phyloP scores from a whole-genome alignment of 2,113 vertebrate species.

The Corydoras sp. region DNA sequence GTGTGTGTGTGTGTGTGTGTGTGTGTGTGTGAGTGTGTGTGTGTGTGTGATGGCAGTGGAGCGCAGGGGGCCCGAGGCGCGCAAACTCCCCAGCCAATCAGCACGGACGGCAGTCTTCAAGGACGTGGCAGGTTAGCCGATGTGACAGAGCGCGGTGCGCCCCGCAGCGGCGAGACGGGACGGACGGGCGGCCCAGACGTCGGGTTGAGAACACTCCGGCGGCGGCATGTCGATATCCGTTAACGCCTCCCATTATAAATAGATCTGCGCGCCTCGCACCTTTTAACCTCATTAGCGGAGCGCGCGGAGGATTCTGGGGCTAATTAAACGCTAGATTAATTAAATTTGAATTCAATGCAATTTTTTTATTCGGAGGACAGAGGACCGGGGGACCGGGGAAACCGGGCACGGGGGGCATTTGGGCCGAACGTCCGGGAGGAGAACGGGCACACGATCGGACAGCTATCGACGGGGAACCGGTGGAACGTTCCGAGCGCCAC shows the following conservation, averaged over 20 bases:
- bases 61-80: slow-evolving; percentile 39
- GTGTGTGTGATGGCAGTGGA: slow-evolving; percentile 20
- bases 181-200: slow-evolving; percentile 47
- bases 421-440: background rate
- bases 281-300: slow-evolving; percentile 23
- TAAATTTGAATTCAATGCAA: background rate
- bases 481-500: background rate
- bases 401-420: background rate
- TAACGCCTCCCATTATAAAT: slow-evolving; percentile 37
- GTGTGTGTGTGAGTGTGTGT: too few relatives aligned
- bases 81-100: slow-evolving; percentile 49
- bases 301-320: background rate
- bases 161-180: slow-evolving; percentile 46
- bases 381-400: too few relatives aligned
- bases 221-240: slow-evolving; percentile 28
- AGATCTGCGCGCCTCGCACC: slow-evolving; percentile 11
- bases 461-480: slow-evolving; percentile 13
- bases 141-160: slow-evolving; percentile 53
- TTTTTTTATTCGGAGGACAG: too few relatives aligned
- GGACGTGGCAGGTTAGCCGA: slow-evolving; percentile 56
- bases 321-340: background rate
- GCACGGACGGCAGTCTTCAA: slow-evolving; percentile 53
- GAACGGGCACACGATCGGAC: background rate
- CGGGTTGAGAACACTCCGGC: slow-evolving; percentile 28
- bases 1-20: too few relatives aligned